Conservation (phyloP, 2,113 vertebrate species). For the Macquaria australasica region DNA sequence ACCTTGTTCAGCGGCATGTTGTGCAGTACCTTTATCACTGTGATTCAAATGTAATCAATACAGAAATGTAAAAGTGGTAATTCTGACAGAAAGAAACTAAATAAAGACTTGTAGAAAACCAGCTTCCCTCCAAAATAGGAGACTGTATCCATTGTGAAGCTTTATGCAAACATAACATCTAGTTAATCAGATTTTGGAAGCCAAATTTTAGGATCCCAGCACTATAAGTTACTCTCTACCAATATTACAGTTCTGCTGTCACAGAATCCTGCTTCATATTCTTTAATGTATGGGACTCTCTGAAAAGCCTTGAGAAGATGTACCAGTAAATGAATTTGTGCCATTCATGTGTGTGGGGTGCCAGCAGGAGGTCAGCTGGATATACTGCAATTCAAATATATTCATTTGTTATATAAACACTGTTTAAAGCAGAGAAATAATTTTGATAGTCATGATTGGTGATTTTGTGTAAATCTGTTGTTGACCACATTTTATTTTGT, state of each 20-base stretch:
- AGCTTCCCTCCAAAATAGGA: not conserved
- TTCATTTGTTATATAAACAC: too few species aligned
- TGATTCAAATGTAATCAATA: not conserved
- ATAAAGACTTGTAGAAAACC: not conserved
- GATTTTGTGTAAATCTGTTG: not conserved
- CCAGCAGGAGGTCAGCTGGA: too few species aligned
- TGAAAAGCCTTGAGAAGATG: too few species aligned
- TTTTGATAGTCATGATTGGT: not conserved
- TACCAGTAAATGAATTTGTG: too few species aligned
- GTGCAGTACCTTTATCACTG: not conserved
- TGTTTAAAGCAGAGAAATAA: too few species aligned
- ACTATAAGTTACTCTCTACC: not conserved
- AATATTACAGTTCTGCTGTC: not conserved
- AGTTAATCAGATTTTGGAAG: not conserved
- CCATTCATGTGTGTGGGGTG: too few species aligned
- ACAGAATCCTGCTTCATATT: too few species aligned
- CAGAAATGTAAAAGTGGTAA: not conserved
- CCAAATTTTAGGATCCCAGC: not conserved
- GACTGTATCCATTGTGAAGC: not conserved
- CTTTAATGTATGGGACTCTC: too few species aligned
- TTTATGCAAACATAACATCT: not conserved
- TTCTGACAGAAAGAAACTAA: not conserved
- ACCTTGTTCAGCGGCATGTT: not conserved
- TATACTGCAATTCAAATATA: too few species aligned
- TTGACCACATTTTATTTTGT: not conserved